Percentiles rank a stretch among this genome's conserved stretches.
Conservation (phyloP, 2,113 vertebrate species). For the Hepsetus odoe region DNA sequence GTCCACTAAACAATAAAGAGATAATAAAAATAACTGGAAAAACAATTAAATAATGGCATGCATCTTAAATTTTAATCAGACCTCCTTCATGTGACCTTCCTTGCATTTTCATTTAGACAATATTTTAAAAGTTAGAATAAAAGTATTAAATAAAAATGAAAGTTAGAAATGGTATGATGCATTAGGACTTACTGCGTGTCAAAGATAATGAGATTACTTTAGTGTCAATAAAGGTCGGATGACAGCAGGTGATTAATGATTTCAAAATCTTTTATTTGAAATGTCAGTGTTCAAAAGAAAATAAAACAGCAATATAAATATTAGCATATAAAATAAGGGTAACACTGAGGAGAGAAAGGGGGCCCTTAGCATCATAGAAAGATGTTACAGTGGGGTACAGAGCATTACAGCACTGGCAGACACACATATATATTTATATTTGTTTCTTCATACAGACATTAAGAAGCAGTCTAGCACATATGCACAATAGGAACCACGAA, state of each 20-base stretch:
- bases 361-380: conserved; percentile 88
- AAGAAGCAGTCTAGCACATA: conserved; percentile 84
- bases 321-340: conserved; percentile 99
- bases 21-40: no score
- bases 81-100: no score
- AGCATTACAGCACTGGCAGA: conserved; percentile 87
- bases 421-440: conserved; percentile 77
- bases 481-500: conserved; percentile 83
- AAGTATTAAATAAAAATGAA: no score
- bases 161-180: no score
- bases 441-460: conserved; percentile 81
- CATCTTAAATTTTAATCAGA: no score
- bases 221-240: neutral
- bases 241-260: conserved; percentile 53
- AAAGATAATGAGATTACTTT: neutral
- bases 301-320: conserved; percentile 99
- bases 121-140: no score
- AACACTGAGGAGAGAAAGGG: conserved; percentile 84
- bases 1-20: no score
- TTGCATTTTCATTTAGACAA: no score
- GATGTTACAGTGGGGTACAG: conserved; percentile 92
- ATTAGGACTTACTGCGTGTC: no score
- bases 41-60: no score
- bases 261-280: conserved; percentile 95
- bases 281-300: conserved; percentile 91